A percentile compares a stretch with the other conserved stretches of the same genome.
Conservation (phyloP, 2,797 vertebrate species). For the Malurus splendens region DNA sequence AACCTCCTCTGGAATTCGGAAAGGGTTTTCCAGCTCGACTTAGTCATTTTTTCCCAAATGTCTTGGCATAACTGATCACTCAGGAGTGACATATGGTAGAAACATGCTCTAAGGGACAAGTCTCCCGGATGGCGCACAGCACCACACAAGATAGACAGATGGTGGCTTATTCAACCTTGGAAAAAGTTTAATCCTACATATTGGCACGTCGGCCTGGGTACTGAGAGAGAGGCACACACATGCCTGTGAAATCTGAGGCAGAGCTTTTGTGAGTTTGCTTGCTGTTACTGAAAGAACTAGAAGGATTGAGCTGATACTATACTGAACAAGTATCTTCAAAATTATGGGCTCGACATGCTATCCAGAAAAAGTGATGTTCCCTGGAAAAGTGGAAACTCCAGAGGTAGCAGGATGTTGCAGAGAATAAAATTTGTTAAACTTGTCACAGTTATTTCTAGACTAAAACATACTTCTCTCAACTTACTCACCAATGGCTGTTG, state of each 20-base stretch:
- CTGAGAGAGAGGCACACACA: slow-evolving; percentile 23
- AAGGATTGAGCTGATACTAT: neutral
- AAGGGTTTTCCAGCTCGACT: slow-evolving; percentile 55
- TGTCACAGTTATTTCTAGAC: neutral
- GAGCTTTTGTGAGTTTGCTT: slow-evolving; percentile 32
- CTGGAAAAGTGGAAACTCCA: neutral
- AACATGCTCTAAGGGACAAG: slow-evolving; percentile 79
- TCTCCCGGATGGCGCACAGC: slow-evolving; percentile 76
- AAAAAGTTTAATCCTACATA: slow-evolving; percentile 73
- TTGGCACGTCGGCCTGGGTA: slow-evolving; percentile 61
- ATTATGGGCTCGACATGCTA: neutral
- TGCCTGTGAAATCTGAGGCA: slow-evolving; percentile 47
- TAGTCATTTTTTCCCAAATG: slow-evolving; percentile 58
- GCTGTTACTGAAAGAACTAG: neutral
- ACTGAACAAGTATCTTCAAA: neutral
- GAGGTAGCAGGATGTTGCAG: neutral
- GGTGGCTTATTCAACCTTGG: slow-evolving; percentile 82
- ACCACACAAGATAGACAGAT: slow-evolving; percentile 84
- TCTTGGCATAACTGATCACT: slow-evolving; percentile 63
- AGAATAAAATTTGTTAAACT: neutral
- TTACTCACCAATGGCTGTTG: neutral
- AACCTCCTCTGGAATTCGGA: slow-evolving; percentile 57
- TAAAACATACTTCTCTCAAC: neutral
- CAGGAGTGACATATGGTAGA: slow-evolving; percentile 83
- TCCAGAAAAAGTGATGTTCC: neutral